phyloP scores from a whole-genome alignment of 2,888 invertebrate genomes.

The Sphaerophoria taeniata region DNA sequence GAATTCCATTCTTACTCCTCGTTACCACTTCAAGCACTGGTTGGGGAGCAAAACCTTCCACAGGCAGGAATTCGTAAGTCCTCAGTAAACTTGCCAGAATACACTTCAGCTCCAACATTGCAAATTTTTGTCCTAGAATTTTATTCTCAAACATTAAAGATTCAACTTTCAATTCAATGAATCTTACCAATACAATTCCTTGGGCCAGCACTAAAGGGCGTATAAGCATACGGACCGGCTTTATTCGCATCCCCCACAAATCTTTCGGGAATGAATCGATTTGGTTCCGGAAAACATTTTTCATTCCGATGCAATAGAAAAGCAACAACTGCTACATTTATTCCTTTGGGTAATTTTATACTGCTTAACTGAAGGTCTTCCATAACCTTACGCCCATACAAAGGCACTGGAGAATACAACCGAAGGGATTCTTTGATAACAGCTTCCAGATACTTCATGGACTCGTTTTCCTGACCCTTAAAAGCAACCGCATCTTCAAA shows the following conservation, averaged over 20 bases:
- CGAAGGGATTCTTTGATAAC: slow-evolving; percentile 85
- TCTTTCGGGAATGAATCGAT: slow-evolving; percentile 80
- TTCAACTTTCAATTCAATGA: slow-evolving; percentile 79
- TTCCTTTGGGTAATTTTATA: slow-evolving; percentile 81
- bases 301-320: slow-evolving; percentile 83
- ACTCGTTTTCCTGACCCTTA: slow-evolving; percentile 80
- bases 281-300: slow-evolving; percentile 83
- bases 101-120: slow-evolving; percentile 81
- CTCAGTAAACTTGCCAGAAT: slow-evolving; percentile 79
- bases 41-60: slow-evolving; percentile 76
- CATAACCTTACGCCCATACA: slow-evolving; percentile 82
- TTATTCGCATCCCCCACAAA: slow-evolving; percentile 78
- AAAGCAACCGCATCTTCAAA: slow-evolving; percentile 82
- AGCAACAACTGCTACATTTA: slow-evolving; percentile 80
- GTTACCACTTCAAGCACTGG: slow-evolving; percentile 80
- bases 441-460: slow-evolving; percentile 84
- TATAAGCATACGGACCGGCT: slow-evolving; percentile 80
- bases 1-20: slow-evolving; percentile 81
- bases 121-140: slow-evolving; percentile 81
- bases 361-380: slow-evolving; percentile 83
- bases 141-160: slow-evolving; percentile 82
- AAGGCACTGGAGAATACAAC: slow-evolving; percentile 84
- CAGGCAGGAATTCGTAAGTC: slow-evolving; percentile 80
- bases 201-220: slow-evolving; percentile 81
- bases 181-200: slow-evolving; percentile 80